These are phyloP conservation scores for Oreocharis arfaki DNA, from an alignment of 2,113 vertebrate species.

Conservation along the genomic window DNA sequence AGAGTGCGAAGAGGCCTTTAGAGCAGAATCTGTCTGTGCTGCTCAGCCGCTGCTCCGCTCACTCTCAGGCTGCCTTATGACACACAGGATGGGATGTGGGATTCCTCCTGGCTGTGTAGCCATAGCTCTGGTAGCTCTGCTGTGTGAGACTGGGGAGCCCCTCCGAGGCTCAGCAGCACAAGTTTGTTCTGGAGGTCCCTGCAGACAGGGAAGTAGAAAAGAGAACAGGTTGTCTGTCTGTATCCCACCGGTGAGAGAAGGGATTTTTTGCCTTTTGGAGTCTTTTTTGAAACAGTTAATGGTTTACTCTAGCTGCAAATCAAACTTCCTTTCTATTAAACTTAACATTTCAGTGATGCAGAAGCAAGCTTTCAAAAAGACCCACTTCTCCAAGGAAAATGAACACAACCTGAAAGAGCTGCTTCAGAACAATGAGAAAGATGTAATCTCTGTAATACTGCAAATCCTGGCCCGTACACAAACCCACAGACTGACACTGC, in stretches of 20 bases:
- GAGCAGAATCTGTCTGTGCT: not conserved
- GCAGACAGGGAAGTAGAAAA: not conserved
- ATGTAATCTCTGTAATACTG: conserved; percentile 16
- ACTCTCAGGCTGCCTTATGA: not conserved
- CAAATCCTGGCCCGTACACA: not conserved
- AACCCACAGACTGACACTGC: conserved; percentile 25
- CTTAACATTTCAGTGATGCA: not conserved
- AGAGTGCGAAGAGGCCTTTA: not conserved
- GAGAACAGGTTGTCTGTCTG: not conserved
- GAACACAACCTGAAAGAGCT: not conserved
- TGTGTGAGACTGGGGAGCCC: accelerated
- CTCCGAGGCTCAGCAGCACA: not conserved
- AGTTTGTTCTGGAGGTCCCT: not conserved
- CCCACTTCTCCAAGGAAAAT: not conserved
- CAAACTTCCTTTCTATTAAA: not conserved
- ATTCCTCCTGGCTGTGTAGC: not conserved
- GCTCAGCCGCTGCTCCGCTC: accelerated
- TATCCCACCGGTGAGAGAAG: not conserved
- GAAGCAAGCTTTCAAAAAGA: not conserved
- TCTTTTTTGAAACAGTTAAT: not conserved
- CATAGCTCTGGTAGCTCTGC: not conserved
- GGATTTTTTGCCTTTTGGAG: not conserved
- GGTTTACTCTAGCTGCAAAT: not conserved
- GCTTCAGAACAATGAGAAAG: conserved; percentile 28
- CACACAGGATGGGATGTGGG: not conserved